These are phyloP conservation scores for Macaca nemestrina DNA, from an alignment of 2,113 vertebrate species.

Conservation along the genomic window DNA sequence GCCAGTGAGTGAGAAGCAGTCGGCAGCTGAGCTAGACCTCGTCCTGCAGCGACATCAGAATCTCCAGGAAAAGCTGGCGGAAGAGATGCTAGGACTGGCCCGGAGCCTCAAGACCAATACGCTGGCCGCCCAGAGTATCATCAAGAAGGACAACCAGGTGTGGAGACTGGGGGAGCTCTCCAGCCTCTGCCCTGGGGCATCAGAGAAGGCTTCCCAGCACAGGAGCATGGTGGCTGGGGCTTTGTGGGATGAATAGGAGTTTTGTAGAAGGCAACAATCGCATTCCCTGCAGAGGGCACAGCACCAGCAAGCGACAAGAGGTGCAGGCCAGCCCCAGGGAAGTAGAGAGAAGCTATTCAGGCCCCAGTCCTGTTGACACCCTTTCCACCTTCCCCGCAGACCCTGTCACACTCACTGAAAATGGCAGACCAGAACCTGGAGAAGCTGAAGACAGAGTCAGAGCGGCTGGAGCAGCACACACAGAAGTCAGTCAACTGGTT, in stretches of 20 bases:
- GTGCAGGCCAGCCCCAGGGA: neutral
- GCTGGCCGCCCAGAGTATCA: constrained; percentile 95
- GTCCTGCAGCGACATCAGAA: constrained; percentile 94
- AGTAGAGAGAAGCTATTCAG: fast-evolving
- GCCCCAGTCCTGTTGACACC: neutral
- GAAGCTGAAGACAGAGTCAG: constrained; percentile 96
- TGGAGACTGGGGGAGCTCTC: fast-evolving
- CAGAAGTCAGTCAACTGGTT: constrained; percentile 99
- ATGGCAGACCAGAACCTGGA: constrained; percentile 97
- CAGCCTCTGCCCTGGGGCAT: neutral
- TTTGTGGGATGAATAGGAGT: neutral
- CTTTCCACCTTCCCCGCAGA: constrained; percentile 82
- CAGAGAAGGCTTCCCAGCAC: neutral
- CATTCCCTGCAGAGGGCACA: neutral
- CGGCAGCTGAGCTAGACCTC: constrained; percentile 91
- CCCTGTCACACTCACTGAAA: constrained; percentile 93
- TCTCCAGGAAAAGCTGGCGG: constrained; percentile 96
- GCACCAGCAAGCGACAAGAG: neutral
- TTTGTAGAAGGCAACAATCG: neutral
- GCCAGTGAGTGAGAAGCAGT: constrained; percentile 90
- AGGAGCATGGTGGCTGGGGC: neutral
- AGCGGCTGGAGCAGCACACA: constrained; percentile 95
- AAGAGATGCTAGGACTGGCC: constrained; percentile 97
- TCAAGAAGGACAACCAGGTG: constrained; percentile 99
- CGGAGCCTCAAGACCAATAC: constrained; percentile 97